A percentile compares a stretch with the other conserved stretches of the same genome.
phyloP scores from a whole-genome alignment of 2,113 vertebrate species.

The Calyptommatus sinebrachiatus region DNA sequence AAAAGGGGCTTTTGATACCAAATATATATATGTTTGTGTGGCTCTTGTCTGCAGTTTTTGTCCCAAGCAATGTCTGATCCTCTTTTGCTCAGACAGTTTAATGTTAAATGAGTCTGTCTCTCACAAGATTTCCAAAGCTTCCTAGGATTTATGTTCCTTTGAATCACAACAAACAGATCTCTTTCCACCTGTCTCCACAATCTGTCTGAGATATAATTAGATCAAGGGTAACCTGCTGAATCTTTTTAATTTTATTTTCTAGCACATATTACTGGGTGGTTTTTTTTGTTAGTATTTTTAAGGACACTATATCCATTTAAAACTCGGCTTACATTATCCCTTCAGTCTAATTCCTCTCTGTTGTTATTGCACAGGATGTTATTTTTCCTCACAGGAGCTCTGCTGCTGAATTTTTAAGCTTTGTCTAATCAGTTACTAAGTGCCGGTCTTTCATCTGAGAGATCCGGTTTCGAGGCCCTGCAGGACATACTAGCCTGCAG shows the following conservation, averaged over 20 bases:
- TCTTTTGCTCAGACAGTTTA: conserved; percentile 44
- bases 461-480: too few relatives aligned
- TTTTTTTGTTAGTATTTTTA: neutral
- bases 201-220: neutral
- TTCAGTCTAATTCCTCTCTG: neutral
- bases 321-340: neutral
- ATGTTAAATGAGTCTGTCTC: conserved; percentile 11
- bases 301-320: conserved; percentile 31
- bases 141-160: conserved; percentile 21
- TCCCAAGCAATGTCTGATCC: conserved; percentile 53
- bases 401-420: neutral
- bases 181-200: conserved; percentile 13
- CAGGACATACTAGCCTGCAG: too few relatives aligned
- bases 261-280: neutral
- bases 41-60: conserved; percentile 48
- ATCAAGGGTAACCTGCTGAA: conserved; percentile 5
- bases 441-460: too few relatives aligned
- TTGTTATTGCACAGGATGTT: neutral
- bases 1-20: conserved; percentile 51
- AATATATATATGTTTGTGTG: conserved; percentile 52
- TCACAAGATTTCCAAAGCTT: conserved; percentile 34
- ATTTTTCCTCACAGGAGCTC: neutral
- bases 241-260: conserved; percentile 20
- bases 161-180: conserved; percentile 30
- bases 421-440: neutral